phyloP scores from a whole-genome alignment of 2,797 vertebrate genomes.

The Philypnodon macrostomus region DNA sequence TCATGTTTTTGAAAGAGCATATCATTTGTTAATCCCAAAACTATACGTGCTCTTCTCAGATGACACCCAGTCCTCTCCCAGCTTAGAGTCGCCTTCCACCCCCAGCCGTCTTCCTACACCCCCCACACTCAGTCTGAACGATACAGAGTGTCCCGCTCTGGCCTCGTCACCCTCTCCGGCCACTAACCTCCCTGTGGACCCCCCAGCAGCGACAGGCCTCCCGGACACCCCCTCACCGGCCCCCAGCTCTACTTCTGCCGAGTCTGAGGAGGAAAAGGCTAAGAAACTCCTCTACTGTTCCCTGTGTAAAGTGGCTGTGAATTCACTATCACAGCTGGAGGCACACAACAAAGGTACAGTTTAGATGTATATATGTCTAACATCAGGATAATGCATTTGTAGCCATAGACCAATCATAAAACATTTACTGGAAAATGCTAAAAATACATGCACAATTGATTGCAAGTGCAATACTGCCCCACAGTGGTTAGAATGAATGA shows the following conservation, averaged over 20 bases:
- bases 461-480: conserved; percentile 5
- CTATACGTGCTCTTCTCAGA: conserved; percentile 56
- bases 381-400: no score
- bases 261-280: conserved; percentile 83
- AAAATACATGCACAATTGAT: neutral
- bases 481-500: conserved; percentile 5
- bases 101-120: conserved; percentile 34
- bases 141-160: conserved; percentile 45
- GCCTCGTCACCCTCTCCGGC: conserved; percentile 36
- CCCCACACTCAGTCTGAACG: conserved; percentile 42
- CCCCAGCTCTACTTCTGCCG: conserved; percentile 64
- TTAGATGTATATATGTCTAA: no score
- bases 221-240: conserved; percentile 50
- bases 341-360: conserved; percentile 91
- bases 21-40: conserved; percentile 22
- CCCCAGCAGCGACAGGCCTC: conserved; percentile 29
- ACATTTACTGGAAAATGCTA: neutral
- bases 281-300: conserved; percentile 87
- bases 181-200: conserved; percentile 36
- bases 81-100: conserved; percentile 51
- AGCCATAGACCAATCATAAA: neutral
- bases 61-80: conserved; percentile 49
- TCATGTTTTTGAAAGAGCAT: no score
- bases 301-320: conserved; percentile 88
- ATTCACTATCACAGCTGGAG: conserved; percentile 86